Percentiles rank a stretch among this genome's conserved stretches.
Conservation (phyloP, 2,113 vertebrate genomes). For the Chaetops frenatus region DNA sequence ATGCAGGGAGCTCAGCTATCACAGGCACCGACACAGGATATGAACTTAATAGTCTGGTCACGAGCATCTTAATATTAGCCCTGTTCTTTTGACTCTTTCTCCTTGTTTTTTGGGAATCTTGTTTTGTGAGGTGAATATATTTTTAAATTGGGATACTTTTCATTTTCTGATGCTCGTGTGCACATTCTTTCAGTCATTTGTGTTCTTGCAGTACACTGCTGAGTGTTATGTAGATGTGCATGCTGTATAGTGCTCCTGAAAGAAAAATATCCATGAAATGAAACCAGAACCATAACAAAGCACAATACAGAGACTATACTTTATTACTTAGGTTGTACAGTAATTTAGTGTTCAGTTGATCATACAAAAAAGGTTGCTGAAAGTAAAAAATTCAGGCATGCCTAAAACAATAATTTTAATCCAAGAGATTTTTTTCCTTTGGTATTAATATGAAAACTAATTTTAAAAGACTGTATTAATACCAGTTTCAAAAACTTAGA, state of each 20-base stretch:
- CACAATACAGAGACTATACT: not conserved
- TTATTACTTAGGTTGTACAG: not conserved
- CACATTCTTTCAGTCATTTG: not conserved
- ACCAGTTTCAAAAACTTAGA: not conserved
- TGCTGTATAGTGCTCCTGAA: not conserved
- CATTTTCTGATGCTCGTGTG: not conserved
- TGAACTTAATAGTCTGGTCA: not conserved
- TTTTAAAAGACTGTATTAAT: not conserved
- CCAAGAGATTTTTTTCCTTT: not conserved
- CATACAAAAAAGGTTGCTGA: not conserved
- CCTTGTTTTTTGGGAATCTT: not conserved
- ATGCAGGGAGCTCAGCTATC: not conserved
- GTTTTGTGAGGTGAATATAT: not conserved
- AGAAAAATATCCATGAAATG: not conserved
- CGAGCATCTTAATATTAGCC: not conserved
- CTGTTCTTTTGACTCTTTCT: not conserved
- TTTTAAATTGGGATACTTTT: not conserved
- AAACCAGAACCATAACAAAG: not conserved
- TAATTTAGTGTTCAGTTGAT: not conserved
- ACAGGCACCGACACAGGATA: fast-evolving
- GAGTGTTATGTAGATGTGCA: not conserved
- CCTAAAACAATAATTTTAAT: not conserved
- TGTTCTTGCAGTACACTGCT: not conserved
- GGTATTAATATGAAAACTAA: not conserved
- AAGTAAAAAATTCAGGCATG: not conserved